Percentiles rank a stretch among this genome's conserved stretches.
Evolutionary conservation across 2,113 vertebrate genomes (phyloP).

Genomic region (Dicentrarchus labrax): DNA sequence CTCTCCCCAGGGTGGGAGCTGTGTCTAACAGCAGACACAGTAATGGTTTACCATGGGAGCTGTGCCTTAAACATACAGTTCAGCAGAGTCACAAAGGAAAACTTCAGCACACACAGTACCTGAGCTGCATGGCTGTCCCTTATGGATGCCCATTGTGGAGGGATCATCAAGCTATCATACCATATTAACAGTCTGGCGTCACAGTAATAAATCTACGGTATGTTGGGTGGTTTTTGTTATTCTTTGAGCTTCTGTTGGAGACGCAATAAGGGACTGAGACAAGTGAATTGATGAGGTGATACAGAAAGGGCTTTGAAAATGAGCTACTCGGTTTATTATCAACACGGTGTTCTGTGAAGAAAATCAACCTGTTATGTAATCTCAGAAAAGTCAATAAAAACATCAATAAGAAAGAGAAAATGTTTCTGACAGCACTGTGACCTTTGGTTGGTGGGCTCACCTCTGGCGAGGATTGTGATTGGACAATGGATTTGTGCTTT

Average conservation of each 20-base stretch:
- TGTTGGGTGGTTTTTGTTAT: not conserved
- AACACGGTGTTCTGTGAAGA: not conserved
- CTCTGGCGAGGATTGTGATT: slow-evolving; percentile 5
- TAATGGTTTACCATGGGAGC: slow-evolving; percentile 71
- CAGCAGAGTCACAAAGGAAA: slow-evolving; percentile 38
- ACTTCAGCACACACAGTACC: slow-evolving; percentile 10
- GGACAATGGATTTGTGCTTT: not conserved
- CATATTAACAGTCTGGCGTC: slow-evolving; percentile 27
- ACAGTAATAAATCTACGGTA: slow-evolving; percentile 17
- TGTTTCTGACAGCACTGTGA: slow-evolving; percentile 24
- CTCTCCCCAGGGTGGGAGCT: slow-evolving; percentile 48
- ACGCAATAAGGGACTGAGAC: slow-evolving; percentile 6
- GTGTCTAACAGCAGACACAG: slow-evolving; percentile 38
- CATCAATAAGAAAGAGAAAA: slow-evolving; percentile 30
- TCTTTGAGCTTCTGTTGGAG: not conserved
- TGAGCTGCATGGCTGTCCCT: slow-evolving; percentile 7
- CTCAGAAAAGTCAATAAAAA: slow-evolving; percentile 42
- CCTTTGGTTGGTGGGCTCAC: slow-evolving; percentile 32
- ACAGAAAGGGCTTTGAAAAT: slow-evolving; percentile 39
- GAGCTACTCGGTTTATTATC: slow-evolving; percentile 11
- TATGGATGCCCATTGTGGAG: slow-evolving; percentile 9
- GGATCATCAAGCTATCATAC: slow-evolving; percentile 30
- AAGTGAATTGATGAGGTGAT: slow-evolving; percentile 24
- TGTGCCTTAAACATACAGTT: slow-evolving; percentile 59
- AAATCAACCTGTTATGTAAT: slow-evolving; percentile 32